Base-by-base conservation (phyloP, 2,888 invertebrate species). In the Philereme vetulata region DNA sequence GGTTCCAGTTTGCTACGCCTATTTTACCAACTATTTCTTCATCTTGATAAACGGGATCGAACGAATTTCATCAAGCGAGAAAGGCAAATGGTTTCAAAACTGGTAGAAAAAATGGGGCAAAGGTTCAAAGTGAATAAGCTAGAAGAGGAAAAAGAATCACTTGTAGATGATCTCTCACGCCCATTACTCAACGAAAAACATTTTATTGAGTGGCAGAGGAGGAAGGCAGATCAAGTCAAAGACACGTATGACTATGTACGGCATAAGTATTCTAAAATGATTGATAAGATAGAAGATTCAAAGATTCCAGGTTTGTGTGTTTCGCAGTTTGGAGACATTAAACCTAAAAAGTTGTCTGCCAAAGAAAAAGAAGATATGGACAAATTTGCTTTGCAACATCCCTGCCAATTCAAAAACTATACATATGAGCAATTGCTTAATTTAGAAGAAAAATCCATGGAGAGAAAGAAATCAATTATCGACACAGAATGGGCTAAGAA, bases 1-100 rank as follows among this genome's bases (percentile, higher is more conserved):
- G 93, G 93, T 4, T 87, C 92, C 6, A 79, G 93, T 0, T 81
- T 94, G 5, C 80, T 94, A 4, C 88, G 93, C 36, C 72, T 95
- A 1, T 94, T 94, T 75, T 95, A 95, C 78, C 93, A 94, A 77
- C 78, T 95, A 4, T 95, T 94, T 73, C 81, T 95, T 6, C 88
- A 90, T 64, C 82, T 95, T 51, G 94, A 94, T 67, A 93, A 93
- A 73, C 93, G 91, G 75, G 93, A 93, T 70, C 88, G 92, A 48
- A 84, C 93, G 9, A 84, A 93, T 71, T 94, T 93, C 69, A 90
- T 93, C 34, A 90, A 93, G 65, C 77, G 85, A 56, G 93, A 93
- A 70, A 77, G 84, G 51, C 84, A 88, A 77, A 87, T 88, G 81
- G 85, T 83, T 4, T 90, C 92, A 9, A 72, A 49, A 11, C 75